Evolutionary conservation across 2,888 invertebrate species (phyloP).

Genomic region (Litoditis marina): DNA sequence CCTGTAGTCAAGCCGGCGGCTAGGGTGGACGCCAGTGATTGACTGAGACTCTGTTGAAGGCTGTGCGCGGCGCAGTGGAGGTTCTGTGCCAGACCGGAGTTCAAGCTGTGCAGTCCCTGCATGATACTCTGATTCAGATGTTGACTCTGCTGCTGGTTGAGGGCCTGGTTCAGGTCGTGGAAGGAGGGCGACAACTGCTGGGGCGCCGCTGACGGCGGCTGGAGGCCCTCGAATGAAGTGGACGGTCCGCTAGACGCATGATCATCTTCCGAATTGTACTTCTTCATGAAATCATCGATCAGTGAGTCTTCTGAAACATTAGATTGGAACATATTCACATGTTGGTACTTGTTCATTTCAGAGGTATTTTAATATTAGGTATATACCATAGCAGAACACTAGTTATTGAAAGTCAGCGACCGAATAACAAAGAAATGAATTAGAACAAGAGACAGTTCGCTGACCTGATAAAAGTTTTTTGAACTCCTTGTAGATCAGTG

Average conservation of each 20-base stretch:
- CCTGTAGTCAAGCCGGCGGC: slow-evolving; percentile 35
- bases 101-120: slow-evolving; percentile 3
- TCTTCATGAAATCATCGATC: slow-evolving; percentile 48
- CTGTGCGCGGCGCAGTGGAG: slow-evolving; percentile 6
- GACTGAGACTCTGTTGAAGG: slow-evolving; percentile 25
- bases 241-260: slow-evolving; percentile 23
- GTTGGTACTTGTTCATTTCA: background rate
- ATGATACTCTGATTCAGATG: slow-evolving; percentile 23
- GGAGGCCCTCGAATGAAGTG: slow-evolving; percentile 20
- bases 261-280: slow-evolving; percentile 39
- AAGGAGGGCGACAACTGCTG: slow-evolving; percentile 24
- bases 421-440: no score
- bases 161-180: slow-evolving; percentile 24
- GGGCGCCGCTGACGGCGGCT: slow-evolving; percentile 17
- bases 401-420: no score
- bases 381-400: no score
- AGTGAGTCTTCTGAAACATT: slow-evolving; percentile 50
- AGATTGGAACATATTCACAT: no score
- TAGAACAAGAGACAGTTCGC: background rate
- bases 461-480: slow-evolving; percentile 25
- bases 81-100: slow-evolving; percentile 3
- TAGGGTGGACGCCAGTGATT: slow-evolving; percentile 34
- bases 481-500: slow-evolving; percentile 56
- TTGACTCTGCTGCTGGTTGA: slow-evolving; percentile 16
- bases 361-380: no score